Evolutionary conservation across 2,113 vertebrate genomes (phyloP).

Genomic region (Eonycteris spelaea): DNA sequence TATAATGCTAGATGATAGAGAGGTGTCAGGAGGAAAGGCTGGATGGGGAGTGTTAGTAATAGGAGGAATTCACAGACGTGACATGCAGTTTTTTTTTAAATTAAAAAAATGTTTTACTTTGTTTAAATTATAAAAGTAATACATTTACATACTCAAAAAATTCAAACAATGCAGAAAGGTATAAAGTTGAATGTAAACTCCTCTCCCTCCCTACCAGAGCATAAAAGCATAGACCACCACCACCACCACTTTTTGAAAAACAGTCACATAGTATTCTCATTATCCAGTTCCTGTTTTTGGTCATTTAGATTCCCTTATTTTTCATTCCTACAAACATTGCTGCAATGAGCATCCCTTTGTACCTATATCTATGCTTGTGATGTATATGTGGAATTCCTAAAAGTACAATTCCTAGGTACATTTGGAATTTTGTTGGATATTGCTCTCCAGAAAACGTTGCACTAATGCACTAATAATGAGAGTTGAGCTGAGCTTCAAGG

Average conservation of each 20-base stretch:
- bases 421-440: background rate
- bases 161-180: background rate
- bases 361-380: background rate
- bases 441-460: background rate
- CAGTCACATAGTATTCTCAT: background rate
- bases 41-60: background rate
- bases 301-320: background rate
- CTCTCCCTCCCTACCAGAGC: background rate
- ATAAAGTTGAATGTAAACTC: background rate
- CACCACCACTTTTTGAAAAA: background rate
- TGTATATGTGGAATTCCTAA: background rate
- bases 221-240: background rate
- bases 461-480: background rate
- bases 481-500: background rate
- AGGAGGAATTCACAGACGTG: background rate
- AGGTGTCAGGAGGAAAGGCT: background rate
- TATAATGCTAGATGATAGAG: background rate
- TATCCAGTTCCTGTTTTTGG: background rate
- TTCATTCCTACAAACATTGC: background rate
- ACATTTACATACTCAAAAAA: background rate
- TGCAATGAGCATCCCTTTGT: background rate
- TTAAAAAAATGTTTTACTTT: background rate
- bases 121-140: conserved; percentile 2
- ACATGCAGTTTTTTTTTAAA: background rate
- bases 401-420: background rate